Evolutionary conservation across 1,140 invertebrate genomes (phyloP), one percentile per base, ranked within the genome.

Genomic region (Pachyrhynchus sulphureomaculatus): DNA sequence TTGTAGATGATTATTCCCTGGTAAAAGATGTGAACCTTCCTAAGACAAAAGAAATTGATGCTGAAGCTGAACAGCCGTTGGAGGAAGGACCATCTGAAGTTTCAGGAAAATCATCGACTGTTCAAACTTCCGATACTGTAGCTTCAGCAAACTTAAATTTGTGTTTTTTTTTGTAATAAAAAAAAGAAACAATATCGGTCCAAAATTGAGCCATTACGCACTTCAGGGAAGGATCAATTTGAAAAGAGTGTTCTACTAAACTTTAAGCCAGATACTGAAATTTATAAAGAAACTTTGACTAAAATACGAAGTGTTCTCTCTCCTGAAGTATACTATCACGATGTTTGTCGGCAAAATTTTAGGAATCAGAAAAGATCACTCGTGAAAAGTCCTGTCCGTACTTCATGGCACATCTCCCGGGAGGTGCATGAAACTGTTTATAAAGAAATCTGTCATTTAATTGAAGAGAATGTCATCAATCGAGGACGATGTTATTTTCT

Each of bases 1-100:
- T 55, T 4, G 32, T 65, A 33, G 12, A 47, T 63, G 47, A n/a
- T n/a, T n/a, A 63, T 65, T 55, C 48, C 24, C 51, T 64, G 13
- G 63, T 65, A 65, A 37, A 65, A 63, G 36, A 65, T 33, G 52
- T 65, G 42, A 41, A 51, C 34, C 36, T 65, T 44, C 36, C 51
- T 65, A 45, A 64, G 41, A 56, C 59, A 64, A 64, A 66, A 66
- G 37, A 66, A 44, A 66, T 64, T 56, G 45, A 64, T 0, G 61
- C 62, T 37, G 52, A 64, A 66, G 51, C 44, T 58, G 64, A 64
- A 44, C 60, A 64, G 61, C 32, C 64, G 33, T 58, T 66, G 44
- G 64, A 66, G 34, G 54, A 52, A 53, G 23, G 37, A 54, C 45
- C 23, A 51, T 64, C 20, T 4, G 56, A 64, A 60, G 55, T 42